A percentile compares a stretch with the other conserved stretches of the same genome.
These are phyloP conservation scores for Taxidea taxus DNA, from an alignment of 2,113 vertebrate genomes.

Conservation along the genomic window DNA sequence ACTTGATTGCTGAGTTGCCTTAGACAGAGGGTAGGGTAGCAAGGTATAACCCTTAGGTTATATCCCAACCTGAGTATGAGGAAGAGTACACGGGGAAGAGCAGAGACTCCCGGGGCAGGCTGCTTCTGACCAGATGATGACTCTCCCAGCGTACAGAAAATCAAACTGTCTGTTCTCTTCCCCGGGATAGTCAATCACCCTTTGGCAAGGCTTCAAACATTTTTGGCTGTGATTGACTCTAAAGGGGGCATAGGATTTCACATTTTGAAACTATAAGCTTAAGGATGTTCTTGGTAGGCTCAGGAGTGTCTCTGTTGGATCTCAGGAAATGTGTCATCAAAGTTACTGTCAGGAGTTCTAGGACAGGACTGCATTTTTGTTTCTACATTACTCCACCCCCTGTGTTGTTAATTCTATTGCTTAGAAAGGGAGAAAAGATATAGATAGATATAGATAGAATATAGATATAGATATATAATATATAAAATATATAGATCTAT, in stretches of 20 bases:
- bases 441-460: neutral
- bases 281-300: neutral
- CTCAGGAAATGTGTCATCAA: neutral
- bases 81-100: fast-evolving
- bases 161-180: neutral
- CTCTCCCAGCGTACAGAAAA: neutral
- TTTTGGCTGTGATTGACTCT: neutral
- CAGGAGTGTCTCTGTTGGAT: neutral
- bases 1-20: neutral
- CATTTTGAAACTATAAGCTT: neutral
- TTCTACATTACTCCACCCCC: neutral
- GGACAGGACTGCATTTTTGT: neutral
- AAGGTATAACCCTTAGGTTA: neutral
- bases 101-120: neutral
- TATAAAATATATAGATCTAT: neutral
- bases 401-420: neutral
- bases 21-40: neutral
- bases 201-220: neutral
- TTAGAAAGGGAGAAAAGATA: neutral
- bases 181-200: neutral
- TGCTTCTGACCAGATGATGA: neutral
- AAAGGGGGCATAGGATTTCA: neutral
- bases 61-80: neutral
- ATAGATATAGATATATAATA: neutral
- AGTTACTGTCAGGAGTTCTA: neutral